Evolutionary conservation across 1,140 invertebrate genomes (phyloP), one percentile per base, ranked within the genome.

Genomic region (Drosophila persimilis): DNA sequence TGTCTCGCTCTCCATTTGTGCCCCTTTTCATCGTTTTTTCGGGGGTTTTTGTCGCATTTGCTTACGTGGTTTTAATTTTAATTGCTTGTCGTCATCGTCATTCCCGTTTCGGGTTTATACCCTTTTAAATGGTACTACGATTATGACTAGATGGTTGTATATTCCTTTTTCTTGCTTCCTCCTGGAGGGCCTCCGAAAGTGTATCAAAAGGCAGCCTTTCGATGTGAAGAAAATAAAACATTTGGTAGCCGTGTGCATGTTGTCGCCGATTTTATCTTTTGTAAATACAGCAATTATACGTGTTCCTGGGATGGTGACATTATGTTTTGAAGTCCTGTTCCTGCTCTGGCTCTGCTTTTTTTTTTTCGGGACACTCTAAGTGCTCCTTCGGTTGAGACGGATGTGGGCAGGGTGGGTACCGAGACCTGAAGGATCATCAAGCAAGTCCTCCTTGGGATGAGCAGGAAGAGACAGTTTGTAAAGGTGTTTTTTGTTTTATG

Each of bases 271-370:
- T 81, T 89, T 90, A 89, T 89, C 86, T 85, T 81, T 89, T 86
- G 86, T 78, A 89, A 90, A 89, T 81, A 86, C 77, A 86, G 85
- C 86, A 89, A 89, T 89, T 85, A 89, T 86, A 76, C 81, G 62
- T 89, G 74, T 77, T 81, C 83, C 77, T 81, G 77, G 65, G 69
- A 88, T 81, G 75, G 83, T 71, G 78, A 88, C 83, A 88, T 88
- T 88, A 73, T 75, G 63, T 76, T 76, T 76, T 76, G 43, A 62
- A 67, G 62, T 67, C 69, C 44, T 48, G 46, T 43, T 24, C 57
- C 52, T 24, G 24, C 43, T 50, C 50, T 55, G 31, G 43, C 13
- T 29, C n/a, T 44, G 35, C 9, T 65, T 74, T 53, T 60, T 59
- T 59, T 35, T 59, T 35, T 22, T n/a, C 15, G 57, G 26, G 26